Conservation (phyloP, 23 tunicate species). For the Ciona savignyi region DNA sequence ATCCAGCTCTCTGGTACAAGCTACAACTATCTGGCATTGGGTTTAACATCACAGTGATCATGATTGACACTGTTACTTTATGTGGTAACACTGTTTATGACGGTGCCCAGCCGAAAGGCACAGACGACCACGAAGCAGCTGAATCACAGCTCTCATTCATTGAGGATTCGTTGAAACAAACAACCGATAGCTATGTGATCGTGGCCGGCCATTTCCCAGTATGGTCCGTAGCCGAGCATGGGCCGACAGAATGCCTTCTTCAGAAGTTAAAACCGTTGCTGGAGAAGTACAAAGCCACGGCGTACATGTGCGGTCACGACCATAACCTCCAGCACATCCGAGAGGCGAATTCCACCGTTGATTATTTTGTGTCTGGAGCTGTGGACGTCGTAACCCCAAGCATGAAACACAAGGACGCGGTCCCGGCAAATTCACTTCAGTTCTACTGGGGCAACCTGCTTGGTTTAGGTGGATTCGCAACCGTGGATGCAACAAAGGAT, state of each 20-base stretch:
- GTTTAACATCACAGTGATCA: slow-evolving; percentile 62
- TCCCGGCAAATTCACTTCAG: slow-evolving; percentile 56
- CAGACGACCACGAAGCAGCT: slow-evolving; percentile 9
- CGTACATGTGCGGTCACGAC: slow-evolving; percentile 87
- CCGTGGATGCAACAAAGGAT: slow-evolving; percentile 29
- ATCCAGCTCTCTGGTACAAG: slow-evolving; percentile 70
- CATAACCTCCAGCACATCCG: slow-evolving; percentile 79
- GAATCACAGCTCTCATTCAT: slow-evolving; percentile 44
- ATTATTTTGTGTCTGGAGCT: slow-evolving; percentile 85
- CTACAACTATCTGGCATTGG: slow-evolving; percentile 24
- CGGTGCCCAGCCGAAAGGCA: slow-evolving; percentile 56
- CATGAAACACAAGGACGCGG: slow-evolving; percentile 35
- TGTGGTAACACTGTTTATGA: slow-evolving; percentile 68
- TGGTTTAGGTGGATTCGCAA: slow-evolving; percentile 81
- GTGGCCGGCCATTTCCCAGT: slow-evolving; percentile 96
- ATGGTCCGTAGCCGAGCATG: slow-evolving; percentile 93
- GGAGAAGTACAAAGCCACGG: slow-evolving; percentile 54
- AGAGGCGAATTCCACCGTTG: slow-evolving; percentile 38
- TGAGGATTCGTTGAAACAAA: slow-evolving; percentile 40
- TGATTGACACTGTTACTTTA: slow-evolving; percentile 84
- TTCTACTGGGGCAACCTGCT: slow-evolving; percentile 63
- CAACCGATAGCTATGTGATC: slow-evolving; percentile 30
- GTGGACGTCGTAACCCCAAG: slow-evolving; percentile 77
- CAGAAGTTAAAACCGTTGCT: slow-evolving; percentile 65
- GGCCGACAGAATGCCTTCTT: slow-evolving; percentile 73